phyloP scores from a whole-genome alignment of 2,113 vertebrate genomes.

The Nesogale talazaci region DNA sequence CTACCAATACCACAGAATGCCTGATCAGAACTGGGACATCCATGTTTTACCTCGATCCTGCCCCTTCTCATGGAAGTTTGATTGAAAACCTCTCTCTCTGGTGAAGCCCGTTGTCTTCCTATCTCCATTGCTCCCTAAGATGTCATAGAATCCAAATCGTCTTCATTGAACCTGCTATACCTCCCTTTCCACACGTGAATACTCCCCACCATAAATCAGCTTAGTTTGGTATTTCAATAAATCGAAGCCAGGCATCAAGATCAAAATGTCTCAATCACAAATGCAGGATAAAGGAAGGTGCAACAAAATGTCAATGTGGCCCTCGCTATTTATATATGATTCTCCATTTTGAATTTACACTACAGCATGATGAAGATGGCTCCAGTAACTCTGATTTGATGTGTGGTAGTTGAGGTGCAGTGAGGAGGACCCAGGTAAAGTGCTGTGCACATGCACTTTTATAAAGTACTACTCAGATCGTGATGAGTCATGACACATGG shows the following conservation, averaged over 20 bases:
- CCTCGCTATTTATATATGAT: not conserved
- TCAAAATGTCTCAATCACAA: not conserved
- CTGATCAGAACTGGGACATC: not conserved
- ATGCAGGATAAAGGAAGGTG: not conserved
- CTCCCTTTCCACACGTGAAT: not conserved
- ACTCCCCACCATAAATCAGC: not conserved
- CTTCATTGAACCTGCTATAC: not conserved
- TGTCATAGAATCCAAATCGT: not conserved
- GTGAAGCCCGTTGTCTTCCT: too few relatives aligned
- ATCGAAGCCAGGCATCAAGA: not conserved
- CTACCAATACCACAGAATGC: not conserved
- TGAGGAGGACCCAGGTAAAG: not conserved
- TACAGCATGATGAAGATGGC: not conserved
- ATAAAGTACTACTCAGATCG: not conserved
- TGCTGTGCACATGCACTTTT: too few relatives aligned
- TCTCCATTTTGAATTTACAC: not conserved
- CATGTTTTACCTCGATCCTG: not conserved
- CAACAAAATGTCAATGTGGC: not conserved
- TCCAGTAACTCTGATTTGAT: not conserved
- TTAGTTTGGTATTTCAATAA: not conserved
- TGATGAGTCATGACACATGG: not conserved
- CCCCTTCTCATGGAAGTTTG: not conserved
- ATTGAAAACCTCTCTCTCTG: not conserved
- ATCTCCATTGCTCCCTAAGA: fast-evolving
- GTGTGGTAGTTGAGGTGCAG: not conserved